Evolutionary conservation across 2,113 vertebrate species (phyloP), one percentile per base, ranked within the genome.

Genomic region (Ahaetulla prasina): DNA sequence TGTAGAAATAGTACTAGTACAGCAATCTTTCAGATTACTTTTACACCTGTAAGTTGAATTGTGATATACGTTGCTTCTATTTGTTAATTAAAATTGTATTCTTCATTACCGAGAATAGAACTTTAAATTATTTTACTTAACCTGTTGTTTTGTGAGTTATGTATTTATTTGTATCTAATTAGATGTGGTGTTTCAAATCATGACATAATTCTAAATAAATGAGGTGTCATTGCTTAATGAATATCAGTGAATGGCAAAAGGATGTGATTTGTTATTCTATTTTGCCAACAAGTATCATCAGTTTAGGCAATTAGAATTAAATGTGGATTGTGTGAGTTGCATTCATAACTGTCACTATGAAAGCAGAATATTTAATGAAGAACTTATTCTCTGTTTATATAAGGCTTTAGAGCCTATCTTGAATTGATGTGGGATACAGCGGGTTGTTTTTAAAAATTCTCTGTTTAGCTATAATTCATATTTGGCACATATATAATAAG

Each of bases 141-240:
- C 35, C 25, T 20, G 0, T 5, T 91, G 47, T 39, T 88, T 93
- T 1, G 80, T 93, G 53, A 60, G 91, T 1, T 0, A 35, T 54
- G 92, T 50, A 90, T 92, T 95, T 91, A 27, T 90, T 96, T 95
- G 93, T 91, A 87, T 80, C 95, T 94, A 96, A 94, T 92, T 95
- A 87, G 92, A 30, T 90, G 91, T 95, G 87, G 94, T 94, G 93
- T 0, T 89, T 95, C 55, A 96, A 96, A 94, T 94, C 92, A 86
- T 95, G 94, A 93, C 94, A 96, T 94, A 95, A 93, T 96, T 97
- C 93, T 96, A 94, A 97, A 96, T 96, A 95, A 95, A 96, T 96
- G 96, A 95, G 93, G 93, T 97, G 95, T 96, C 97, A 96, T 35
- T 95, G 89, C 95, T 95, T 97, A 96, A 97, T 97, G 95, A 96